A percentile compares a stretch with the other conserved stretches of the same genome.
Evolutionary conservation across 2,113 vertebrate genomes (phyloP).

Genomic region (Tachycineta bicolor): DNA sequence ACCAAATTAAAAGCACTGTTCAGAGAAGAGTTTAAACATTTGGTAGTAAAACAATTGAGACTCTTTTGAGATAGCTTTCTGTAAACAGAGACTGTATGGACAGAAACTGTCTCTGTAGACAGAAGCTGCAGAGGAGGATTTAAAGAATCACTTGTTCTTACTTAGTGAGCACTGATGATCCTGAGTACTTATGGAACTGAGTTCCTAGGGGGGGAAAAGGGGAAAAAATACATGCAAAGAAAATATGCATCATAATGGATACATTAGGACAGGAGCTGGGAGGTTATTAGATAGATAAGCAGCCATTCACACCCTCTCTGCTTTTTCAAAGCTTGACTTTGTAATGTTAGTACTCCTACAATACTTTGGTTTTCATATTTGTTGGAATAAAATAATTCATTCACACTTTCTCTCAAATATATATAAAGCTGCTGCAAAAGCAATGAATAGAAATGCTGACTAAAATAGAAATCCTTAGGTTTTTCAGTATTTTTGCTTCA

Average conservation of each 20-base stretch:
- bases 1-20: not conserved
- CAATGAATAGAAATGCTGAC: not conserved
- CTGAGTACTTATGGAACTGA: not conserved
- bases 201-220: rapidly evolving
- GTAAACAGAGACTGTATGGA: not conserved
- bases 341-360: not conserved
- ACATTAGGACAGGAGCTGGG: not conserved
- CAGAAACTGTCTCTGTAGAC: not conserved
- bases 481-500: not conserved
- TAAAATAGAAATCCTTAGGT: not conserved
- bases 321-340: not conserved
- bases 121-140: not conserved
- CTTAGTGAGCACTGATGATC: not conserved
- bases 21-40: not conserved
- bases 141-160: not conserved
- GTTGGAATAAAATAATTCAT: not conserved
- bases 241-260: not conserved
- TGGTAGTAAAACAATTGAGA: not conserved
- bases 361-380: not conserved
- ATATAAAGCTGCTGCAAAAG: not conserved
- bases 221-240: not conserved
- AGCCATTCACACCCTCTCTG: rapidly evolving
- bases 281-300: not conserved
- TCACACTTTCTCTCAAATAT: not conserved
- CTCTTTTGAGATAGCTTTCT: not conserved